Evolutionary conservation across 2,797 vertebrate genomes (phyloP).

Genomic region (Liparis tanakae): DNA sequence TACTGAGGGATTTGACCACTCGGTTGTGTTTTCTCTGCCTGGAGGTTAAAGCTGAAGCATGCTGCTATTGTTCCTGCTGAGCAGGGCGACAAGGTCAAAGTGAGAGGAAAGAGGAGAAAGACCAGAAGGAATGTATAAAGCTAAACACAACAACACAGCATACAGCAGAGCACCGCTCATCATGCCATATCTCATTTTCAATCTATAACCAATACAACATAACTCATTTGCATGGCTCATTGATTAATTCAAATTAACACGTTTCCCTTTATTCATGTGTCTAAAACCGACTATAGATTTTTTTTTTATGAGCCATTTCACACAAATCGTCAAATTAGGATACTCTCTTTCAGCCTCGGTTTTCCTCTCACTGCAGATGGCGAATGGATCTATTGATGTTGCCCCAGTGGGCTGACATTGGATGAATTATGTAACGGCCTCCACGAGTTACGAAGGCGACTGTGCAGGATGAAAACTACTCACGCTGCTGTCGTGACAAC

Average conservation of each 20-base stretch:
- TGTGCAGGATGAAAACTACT: slow-evolving; percentile 46
- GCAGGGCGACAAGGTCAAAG: slow-evolving; percentile 27
- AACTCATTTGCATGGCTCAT: not conserved
- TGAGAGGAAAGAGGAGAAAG: not conserved
- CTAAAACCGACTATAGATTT: slow-evolving; percentile 23
- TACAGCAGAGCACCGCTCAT: not conserved
- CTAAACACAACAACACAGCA: not conserved
- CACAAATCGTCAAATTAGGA: slow-evolving; percentile 20
- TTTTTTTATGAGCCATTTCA: slow-evolving; percentile 13
- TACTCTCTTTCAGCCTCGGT: slow-evolving; percentile 40
- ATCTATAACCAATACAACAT: not conserved
- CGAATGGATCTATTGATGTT: slow-evolving; percentile 64
- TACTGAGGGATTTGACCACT: not conserved
- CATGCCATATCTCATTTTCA: not conserved
- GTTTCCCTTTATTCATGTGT: slow-evolving; percentile 3
- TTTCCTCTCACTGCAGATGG: slow-evolving; percentile 46
- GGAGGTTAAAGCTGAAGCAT: slow-evolving; percentile 25
- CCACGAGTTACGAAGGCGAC: slow-evolving; percentile 52
- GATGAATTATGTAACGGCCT: slow-evolving; percentile 77
- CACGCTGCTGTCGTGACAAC: slow-evolving; percentile 62
- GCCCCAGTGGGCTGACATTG: slow-evolving; percentile 52
- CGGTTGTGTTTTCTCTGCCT: slow-evolving; percentile 16
- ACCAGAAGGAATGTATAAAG: not conserved
- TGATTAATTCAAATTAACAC: not conserved
- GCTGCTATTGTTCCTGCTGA: slow-evolving; percentile 3